Base-by-base conservation (phyloP, 1,140 invertebrate genomes). In the Drosophila sturtevanti region DNA sequence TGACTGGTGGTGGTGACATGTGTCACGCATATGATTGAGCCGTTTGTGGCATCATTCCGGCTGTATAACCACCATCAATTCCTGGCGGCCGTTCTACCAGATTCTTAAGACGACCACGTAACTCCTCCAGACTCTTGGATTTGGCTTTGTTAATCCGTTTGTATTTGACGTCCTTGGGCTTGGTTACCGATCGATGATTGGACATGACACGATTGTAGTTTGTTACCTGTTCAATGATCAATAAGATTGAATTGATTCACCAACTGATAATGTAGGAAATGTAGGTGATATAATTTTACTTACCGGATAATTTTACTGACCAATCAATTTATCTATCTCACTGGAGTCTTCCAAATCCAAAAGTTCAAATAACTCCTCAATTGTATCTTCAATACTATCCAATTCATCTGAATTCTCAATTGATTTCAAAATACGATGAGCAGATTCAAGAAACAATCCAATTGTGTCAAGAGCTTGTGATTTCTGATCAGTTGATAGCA, bases 61-160 rank as follows among this genome's bases (percentile, higher is more conserved):
- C 68, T 37, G 82, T 71, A 24, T 89, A 90, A 5, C 72, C 71
- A 0, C 65, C 66, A 31, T 87, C 82, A 11, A 87, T 24, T 1
- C 81, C 75, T 0, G 78, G 70, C 0, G 78, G 78, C 66, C 96
- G 96, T 65, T 97, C 96, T 1, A 97, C 96, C 94, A 96, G 96
- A 90, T 96, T 96, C 93, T 95, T 96, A 81, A 97, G 92, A 66
- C 96, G 93, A 0, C 96, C 97, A 5, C 96, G 92, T 48, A 97
- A 90, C 79, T 97, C 97, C 81, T 97, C 97, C 54, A 97, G 92
- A 81, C 96, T 97, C 92, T 97, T 97, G 22, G 96, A 97, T 91
- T 97, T 97, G 3, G 96, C 96, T 90, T 97, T 97, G 89, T 97
- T 97, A 91, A 97, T 97, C 74, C 96, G 94, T 90, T 97, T 97